phyloP scores from a whole-genome alignment of 2,888 invertebrate genomes.

The Yponomeuta sedellus region DNA sequence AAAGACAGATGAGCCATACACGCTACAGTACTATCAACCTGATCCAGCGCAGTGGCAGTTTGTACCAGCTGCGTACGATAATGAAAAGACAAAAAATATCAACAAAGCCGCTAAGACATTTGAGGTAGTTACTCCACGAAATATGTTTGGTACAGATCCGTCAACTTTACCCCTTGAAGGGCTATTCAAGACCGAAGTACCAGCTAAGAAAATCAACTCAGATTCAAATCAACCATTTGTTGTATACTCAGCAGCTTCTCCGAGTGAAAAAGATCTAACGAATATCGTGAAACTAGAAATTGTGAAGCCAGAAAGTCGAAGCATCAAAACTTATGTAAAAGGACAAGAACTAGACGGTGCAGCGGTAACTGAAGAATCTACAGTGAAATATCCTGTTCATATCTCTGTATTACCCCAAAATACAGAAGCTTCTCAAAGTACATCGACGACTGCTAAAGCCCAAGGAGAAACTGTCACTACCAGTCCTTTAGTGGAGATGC shows the following conservation, averaged over 20 bases:
- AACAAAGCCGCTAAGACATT: conserved; percentile 46
- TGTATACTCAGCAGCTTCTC: conserved; percentile 62
- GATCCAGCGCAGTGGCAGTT: conserved; percentile 56
- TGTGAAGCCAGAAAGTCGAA: conserved; percentile 48
- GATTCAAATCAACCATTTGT: conserved; percentile 56
- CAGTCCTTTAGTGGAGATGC: conserved; percentile 35
- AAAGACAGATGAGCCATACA: conserved; percentile 33
- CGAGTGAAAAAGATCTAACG: conserved; percentile 45
- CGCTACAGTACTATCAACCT: conserved; percentile 24
- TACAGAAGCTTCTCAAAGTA: conserved; percentile 18
- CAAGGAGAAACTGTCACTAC: conserved; percentile 24
- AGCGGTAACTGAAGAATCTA: conserved; percentile 37
- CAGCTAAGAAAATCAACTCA: conserved; percentile 39
- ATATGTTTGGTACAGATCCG: conserved; percentile 62
- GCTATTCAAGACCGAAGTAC: conserved; percentile 77
- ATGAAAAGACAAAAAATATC: conserved; percentile 40
- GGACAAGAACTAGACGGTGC: conserved; percentile 58
- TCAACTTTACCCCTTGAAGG: conserved; percentile 82
- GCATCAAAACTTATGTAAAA: conserved; percentile 57
- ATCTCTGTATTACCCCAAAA: conserved; percentile 38
- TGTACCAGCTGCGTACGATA: conserved; percentile 68
- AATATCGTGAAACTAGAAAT: conserved; percentile 52
- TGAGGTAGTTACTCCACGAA: conserved; percentile 58
- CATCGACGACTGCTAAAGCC: conserved; percentile 25
- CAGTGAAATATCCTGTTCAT: conserved; percentile 43